Evolutionary conservation across 2,888 invertebrate genomes (phyloP), one percentile per base, ranked within the genome.

Genomic region (Amphipoea oculea): DNA sequence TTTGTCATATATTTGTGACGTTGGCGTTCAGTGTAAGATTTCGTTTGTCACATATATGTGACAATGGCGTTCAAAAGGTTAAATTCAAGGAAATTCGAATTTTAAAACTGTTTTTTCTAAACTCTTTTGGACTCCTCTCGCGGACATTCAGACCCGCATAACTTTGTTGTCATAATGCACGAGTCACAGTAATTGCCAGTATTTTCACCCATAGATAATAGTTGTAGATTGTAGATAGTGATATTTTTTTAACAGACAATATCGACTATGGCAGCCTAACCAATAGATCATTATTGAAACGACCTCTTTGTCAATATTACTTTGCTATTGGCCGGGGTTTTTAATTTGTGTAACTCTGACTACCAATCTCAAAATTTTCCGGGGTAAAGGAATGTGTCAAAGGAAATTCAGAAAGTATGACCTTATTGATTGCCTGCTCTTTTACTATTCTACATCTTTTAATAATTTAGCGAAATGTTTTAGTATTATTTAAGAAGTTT

Each of bases 231-330:
- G 23, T 75, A 76, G 76, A 73, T 71, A 81, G 40, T 65, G 62
- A 60, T 81, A 29, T 69, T 66, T 76, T 73, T 65, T 73, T 51
- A 54, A 23, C 20, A 42, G 42, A 69, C 48, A 54, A n/a, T 62
- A n/a, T 42, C 60, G 67, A 60, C n/a, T 62, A 54, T 36, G 66
- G 68, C 60, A 51, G 51, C 20, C 57, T 66, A 29, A 78, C n/a
- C 42, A 81, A 88, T 83, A 71, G 65, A 79, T 75, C 3, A 76
- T 85, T 72, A 89, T 89, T 89, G 77, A 87, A 81, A 88, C 69
- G 85, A 87, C 89, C 89, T 89, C 75, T 82, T 80, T 62, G 73
- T 71, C 76, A 78, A 76, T 76, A 76, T 68, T 48, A 77, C 70
- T 63, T 69, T 20, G n/a, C 51, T 72, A 74, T 66, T 69, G 20